phyloP scores from a whole-genome alignment of 2,888 invertebrate genomes.

The Drosophila subquinaria region DNA sequence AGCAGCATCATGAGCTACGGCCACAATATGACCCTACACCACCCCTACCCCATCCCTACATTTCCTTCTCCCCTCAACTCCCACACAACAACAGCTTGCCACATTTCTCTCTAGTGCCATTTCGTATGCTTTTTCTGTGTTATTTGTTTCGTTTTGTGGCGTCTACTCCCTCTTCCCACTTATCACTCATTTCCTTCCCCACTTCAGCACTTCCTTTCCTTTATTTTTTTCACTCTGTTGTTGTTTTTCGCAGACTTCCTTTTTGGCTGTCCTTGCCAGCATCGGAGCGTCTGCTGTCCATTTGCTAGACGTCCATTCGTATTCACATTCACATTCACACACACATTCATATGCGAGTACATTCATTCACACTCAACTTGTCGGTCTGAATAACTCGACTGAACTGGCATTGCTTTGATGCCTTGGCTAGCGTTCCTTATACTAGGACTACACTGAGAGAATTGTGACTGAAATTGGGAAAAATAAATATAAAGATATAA shows the following conservation, averaged over 20 bases:
- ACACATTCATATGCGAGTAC: constrained; percentile 10
- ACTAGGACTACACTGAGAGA: constrained; percentile 45
- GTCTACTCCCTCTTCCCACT: constrained; percentile 1
- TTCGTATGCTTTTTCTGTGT: constrained; percentile 78
- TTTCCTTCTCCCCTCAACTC: neutral
- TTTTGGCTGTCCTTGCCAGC: constrained; percentile 67
- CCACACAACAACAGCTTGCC: constrained; percentile 38
- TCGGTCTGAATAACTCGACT: constrained; percentile 44
- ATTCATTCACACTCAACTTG: constrained; percentile 43
- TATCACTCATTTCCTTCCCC: constrained; percentile 7
- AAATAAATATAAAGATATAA: too few species aligned
- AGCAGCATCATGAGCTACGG: constrained; percentile 72
- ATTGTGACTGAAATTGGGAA: neutral
- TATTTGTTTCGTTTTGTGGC: constrained; percentile 75
- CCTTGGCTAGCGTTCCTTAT: constrained; percentile 40
- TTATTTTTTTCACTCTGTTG: constrained; percentile 7
- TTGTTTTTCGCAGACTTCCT: constrained; percentile 58
- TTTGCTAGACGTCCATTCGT: constrained; percentile 47
- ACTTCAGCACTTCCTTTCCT: constrained; percentile 26
- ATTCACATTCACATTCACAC: constrained; percentile 20
- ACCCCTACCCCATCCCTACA: neutral
- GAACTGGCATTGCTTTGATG: constrained; percentile 53
- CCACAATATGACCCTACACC: constrained; percentile 53
- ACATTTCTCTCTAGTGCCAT: constrained; percentile 79
- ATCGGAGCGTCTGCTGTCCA: constrained; percentile 50